Percentiles rank a stretch among this genome's conserved stretches.
Evolutionary conservation across 2,113 vertebrate species (phyloP).

Genomic region (Oreamnos americanus): DNA sequence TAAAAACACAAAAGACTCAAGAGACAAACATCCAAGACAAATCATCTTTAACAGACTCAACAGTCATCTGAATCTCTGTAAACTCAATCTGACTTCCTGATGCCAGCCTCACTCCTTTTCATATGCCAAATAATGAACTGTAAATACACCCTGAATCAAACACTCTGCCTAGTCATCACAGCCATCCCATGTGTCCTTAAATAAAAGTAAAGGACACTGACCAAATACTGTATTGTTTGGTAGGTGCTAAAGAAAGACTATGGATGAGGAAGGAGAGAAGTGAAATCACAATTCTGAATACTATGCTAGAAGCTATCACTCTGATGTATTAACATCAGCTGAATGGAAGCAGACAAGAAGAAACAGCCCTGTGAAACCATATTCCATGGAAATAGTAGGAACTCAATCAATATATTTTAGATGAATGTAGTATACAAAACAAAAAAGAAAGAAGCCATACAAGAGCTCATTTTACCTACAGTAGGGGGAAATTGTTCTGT

Average conservation of each 20-base stretch:
- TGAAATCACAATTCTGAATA: not conserved
- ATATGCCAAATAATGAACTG: not conserved
- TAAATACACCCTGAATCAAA: not conserved
- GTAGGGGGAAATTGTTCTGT: not conserved
- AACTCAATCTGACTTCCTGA: conserved; percentile 54
- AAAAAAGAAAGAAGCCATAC: not conserved
- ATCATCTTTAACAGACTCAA: not conserved
- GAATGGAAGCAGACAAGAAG: not conserved
- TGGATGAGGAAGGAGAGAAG: not conserved
- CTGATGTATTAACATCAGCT: not conserved
- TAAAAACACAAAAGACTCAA: not conserved
- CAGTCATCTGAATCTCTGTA: conserved; percentile 19
- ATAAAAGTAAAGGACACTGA: not conserved
- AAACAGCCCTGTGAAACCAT: not conserved
- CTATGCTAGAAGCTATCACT: not conserved
- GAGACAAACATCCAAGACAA: not conserved
- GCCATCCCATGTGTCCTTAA: not conserved
- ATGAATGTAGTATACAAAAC: not conserved
- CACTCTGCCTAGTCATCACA: not conserved
- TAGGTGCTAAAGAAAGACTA: not conserved
- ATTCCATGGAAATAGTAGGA: not conserved
- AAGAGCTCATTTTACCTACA: not conserved
- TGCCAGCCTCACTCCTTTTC: conserved; percentile 50
- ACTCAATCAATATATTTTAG: not conserved
- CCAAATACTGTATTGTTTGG: not conserved